Evolutionary conservation across 2,113 vertebrate species (phyloP), one percentile per base, ranked within the genome.

Genomic region (Macrotis lagotis): DNA sequence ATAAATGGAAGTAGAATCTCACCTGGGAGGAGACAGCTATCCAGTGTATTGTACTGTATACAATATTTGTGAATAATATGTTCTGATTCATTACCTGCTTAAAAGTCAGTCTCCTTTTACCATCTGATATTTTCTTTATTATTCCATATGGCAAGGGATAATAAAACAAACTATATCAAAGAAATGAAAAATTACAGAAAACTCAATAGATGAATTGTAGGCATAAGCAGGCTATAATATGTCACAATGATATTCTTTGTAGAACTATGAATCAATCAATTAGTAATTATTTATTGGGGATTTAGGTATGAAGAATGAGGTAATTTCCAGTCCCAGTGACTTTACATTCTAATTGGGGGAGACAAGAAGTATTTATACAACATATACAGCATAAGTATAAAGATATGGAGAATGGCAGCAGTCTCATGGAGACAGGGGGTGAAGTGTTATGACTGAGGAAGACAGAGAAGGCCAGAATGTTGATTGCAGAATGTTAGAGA

Each of bases 11-110:
- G 37, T 44, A 90, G 90, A 91, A 59, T 90, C 3, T 26, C 44
- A 3, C 44, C 25, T 3, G 0, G 0, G 25, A 89, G 47, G 1
- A 44, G 44, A 8, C 25, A 47, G 48, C 24, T 92, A 47, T 28
- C 89, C 89, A 89, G 31, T 10, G 53, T 55, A 47, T 89, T 52
- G 25, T 3, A 25, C 14, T 19, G 48, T 53, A 5, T n/a, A 3
- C 1, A 37, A 12, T 31, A 8, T 74, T 52, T 94, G 91, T 88
- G 10, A 88, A 25, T 88, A n/a, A 14, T 3, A 9, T 55, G 24
- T 26, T 92, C 51, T 3, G 50, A 14, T 90, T 59, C 24, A 31
- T 88, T 91, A 74, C 14, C 16, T n/a, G 37, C 66, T 74, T 74
- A 44, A 74, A 74, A 74, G 37, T 2, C 14, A 74, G 37, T n/a